Evolutionary conservation across 2,888 invertebrate species (phyloP).

Genomic region (Ophonus ardosiacus): DNA sequence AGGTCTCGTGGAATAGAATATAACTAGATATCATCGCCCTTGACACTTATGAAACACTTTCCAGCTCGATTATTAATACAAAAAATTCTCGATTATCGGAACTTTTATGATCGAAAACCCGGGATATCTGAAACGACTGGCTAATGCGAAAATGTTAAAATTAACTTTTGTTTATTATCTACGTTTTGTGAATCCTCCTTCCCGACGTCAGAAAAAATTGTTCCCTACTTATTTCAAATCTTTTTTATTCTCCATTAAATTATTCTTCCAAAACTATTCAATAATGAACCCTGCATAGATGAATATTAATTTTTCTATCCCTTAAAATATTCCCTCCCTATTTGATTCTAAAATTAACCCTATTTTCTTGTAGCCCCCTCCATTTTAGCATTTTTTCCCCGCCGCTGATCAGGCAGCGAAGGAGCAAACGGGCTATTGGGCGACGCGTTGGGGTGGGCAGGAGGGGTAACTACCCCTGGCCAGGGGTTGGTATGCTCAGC

Average conservation of each 20-base stretch:
- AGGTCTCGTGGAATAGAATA: too few species aligned
- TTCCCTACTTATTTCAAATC: too few species aligned
- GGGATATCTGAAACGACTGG: too few species aligned
- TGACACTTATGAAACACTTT: too few species aligned
- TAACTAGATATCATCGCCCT: too few species aligned
- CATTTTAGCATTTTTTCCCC: conserved; percentile 9
- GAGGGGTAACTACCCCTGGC: conserved; percentile 2
- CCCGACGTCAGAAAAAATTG: too few species aligned
- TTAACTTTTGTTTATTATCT: too few species aligned
- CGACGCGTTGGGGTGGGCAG: neutral
- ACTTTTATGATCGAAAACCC: too few species aligned
- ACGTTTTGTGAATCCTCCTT: too few species aligned
- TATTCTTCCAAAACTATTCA: neutral
- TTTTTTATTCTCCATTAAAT: neutral
- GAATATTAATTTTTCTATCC: neutral
- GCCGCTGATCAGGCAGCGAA: conserved; percentile 43
- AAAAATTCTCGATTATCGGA: too few species aligned
- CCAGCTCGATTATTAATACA: too few species aligned
- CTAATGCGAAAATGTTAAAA: too few species aligned
- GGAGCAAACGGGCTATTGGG: conserved; percentile 42
- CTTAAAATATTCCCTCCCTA: neutral
- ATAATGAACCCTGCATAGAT: neutral
- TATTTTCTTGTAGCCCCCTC: neutral
- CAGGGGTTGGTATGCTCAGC: conserved; percentile 20
- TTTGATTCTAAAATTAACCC: neutral